Conservation (phyloP, 2,888 invertebrate genomes). For the Seladonia tumulorum region DNA sequence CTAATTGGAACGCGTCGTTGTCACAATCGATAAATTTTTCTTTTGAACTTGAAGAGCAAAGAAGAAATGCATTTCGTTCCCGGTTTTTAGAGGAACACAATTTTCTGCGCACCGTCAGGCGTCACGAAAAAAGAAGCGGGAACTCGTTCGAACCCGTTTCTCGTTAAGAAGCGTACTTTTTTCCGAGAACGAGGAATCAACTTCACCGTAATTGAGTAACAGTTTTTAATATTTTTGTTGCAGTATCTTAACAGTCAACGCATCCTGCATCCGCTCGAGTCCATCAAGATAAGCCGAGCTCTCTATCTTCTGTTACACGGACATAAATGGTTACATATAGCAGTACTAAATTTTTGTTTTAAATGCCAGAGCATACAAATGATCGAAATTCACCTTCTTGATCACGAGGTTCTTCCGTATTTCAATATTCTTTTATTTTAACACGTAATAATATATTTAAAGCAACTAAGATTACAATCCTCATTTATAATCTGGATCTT, state of each 20-base stretch:
- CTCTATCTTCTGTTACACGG: not conserved
- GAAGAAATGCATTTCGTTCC: not conserved
- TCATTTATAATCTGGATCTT: too few species aligned
- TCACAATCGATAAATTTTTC: not conserved
- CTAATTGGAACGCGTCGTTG: not conserved
- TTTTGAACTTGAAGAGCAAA: not conserved
- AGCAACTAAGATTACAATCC: not conserved
- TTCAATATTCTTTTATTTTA: not conserved
- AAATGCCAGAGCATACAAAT: not conserved
- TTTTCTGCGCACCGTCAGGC: not conserved
- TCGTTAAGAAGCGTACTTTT: constrained; percentile 1
- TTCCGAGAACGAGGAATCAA: not conserved
- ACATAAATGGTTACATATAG: not conserved
- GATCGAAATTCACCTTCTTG: not conserved
- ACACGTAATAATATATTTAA: too few species aligned
- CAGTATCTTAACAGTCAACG: not conserved
- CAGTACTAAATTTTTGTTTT: not conserved
- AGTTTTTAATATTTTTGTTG: not conserved
- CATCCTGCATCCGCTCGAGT: not conserved
- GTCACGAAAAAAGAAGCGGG: not conserved
- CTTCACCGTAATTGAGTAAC: not conserved
- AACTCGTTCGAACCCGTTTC: not conserved
- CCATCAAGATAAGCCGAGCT: not conserved
- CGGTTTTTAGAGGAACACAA: not conserved
- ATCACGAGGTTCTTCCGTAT: not conserved